Conservation (phyloP, 2,797 vertebrate genomes). For the Spatula clypeata region DNA sequence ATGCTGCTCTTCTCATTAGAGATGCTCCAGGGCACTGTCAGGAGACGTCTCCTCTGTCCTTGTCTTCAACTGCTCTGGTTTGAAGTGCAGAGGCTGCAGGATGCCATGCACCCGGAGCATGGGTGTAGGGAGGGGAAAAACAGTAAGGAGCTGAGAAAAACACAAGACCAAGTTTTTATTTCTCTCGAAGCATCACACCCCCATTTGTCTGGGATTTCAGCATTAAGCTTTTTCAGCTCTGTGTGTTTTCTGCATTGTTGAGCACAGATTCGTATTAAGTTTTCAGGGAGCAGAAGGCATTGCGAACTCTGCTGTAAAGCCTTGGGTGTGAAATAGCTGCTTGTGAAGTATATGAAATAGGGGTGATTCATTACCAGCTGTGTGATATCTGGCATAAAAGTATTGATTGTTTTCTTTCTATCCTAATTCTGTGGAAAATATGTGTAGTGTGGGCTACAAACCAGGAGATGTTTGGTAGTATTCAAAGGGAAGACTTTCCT, state of each 20-base stretch:
- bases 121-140: accelerated
- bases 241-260: neutral
- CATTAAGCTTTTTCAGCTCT: neutral
- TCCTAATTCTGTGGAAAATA: neutral
- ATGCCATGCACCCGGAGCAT: accelerated
- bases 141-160: neutral
- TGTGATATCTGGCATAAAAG: neutral
- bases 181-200: neutral
- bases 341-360: neutral
- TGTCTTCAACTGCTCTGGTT: neutral
- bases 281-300: neutral
- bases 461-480: neutral
- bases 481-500: neutral
- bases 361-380: neutral
- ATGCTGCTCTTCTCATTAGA: neutral
- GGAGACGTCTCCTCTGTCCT: neutral
- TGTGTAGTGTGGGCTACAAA: neutral
- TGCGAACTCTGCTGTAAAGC: neutral
- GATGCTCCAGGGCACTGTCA: neutral
- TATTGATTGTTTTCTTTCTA: neutral
- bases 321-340: neutral
- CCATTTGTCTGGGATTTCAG: neutral
- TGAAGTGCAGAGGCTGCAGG: neutral
- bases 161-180: neutral
- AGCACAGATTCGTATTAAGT: neutral